Evolutionary conservation across 2,797 vertebrate species (phyloP).

Genomic region (Cetoscarus ocellatus): DNA sequence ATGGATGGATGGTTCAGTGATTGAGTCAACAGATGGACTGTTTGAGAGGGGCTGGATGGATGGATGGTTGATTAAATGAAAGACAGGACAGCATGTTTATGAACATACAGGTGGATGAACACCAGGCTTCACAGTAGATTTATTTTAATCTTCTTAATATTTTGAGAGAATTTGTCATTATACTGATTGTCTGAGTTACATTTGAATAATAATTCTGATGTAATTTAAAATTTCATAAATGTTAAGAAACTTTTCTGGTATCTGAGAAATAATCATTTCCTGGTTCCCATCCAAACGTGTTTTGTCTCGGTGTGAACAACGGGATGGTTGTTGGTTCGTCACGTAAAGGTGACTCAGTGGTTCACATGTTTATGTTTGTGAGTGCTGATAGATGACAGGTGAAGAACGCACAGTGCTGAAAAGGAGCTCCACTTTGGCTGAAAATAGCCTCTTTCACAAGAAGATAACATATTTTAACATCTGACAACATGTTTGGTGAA

Average conservation of each 20-base stretch:
- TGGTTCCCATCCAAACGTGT: not conserved
- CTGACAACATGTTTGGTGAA: no score
- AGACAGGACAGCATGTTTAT: no score
- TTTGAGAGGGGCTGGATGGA: no score
- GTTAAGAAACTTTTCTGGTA: not conserved
- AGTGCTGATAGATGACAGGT: not conserved
- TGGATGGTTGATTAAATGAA: no score
- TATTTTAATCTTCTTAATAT: no score
- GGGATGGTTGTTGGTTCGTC: not conserved
- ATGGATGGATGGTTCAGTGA: no score
- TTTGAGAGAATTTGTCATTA: no score
- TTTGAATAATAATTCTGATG: no score
- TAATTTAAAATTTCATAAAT: not conserved
- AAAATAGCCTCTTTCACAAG: not conserved
- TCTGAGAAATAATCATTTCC: not conserved
- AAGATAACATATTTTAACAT: not conserved
- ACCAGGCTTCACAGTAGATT: no score
- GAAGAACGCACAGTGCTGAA: not conserved
- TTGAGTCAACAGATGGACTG: no score
- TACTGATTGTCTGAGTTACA: no score
- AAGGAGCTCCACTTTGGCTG: not conserved
- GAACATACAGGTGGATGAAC: no score
- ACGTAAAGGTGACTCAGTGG: not conserved
- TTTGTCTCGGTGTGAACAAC: not conserved
- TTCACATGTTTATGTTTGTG: not conserved